phyloP scores from a whole-genome alignment of 2,888 invertebrate genomes.

The Phortica magna region DNA sequence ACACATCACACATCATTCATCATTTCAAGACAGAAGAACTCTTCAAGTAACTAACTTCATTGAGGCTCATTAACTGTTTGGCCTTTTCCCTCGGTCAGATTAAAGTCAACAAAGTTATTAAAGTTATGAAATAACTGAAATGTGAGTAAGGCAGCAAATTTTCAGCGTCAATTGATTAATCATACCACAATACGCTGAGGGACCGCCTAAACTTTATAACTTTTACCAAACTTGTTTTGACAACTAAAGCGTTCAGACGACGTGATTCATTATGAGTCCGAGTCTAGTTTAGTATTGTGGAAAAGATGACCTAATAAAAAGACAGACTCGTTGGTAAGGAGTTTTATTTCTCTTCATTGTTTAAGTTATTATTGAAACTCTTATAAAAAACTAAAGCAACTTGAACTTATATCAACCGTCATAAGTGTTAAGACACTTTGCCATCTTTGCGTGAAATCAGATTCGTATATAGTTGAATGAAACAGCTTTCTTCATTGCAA shows the following conservation, averaged over 20 bases:
- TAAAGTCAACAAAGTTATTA: background rate
- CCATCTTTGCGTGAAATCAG: too few species aligned
- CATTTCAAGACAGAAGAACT: slow-evolving; percentile 4
- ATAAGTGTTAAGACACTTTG: too few species aligned
- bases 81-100: background rate
- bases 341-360: too few species aligned
- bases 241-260: background rate
- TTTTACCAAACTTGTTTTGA: background rate
- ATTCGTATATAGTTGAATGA: too few species aligned
- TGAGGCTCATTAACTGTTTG: slow-evolving; percentile 10
- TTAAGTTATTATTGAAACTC: too few species aligned
- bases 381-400: too few species aligned
- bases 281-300: background rate
- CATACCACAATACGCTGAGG: background rate
- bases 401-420: too few species aligned
- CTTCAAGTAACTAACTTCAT: background rate
- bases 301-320: background rate
- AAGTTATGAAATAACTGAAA: background rate
- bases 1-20: background rate
- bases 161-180: slow-evolving; percentile 5
- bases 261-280: background rate
- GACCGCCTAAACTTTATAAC: background rate
- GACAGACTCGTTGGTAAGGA: background rate
- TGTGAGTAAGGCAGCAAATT: background rate
- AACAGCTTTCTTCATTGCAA: too few species aligned